Base-by-base conservation (phyloP, 35 echinoderm and acorn worm species). In the Diadema setosum region DNA sequence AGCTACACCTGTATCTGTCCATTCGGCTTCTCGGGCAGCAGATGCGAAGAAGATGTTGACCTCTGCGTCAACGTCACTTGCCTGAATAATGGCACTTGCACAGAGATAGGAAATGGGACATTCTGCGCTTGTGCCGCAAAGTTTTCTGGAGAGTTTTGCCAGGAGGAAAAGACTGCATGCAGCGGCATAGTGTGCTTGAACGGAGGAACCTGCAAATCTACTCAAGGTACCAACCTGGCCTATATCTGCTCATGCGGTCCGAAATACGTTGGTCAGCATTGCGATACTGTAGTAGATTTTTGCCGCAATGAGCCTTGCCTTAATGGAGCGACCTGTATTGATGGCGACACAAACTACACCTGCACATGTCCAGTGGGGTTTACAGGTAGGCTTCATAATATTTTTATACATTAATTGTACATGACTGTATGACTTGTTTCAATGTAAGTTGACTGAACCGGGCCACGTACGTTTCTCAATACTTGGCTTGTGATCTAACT, bases 1-100 rank as follows among this genome's bases (percentile, higher is more conserved):
- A 41, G 39, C 17, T 95, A 85, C 55, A 61, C 67, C 6, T 94
- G 92, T 43, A 65, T 49, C 76, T 94, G 92, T 65, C 30, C 75
- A 46, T 1, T 43, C 9, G 84, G 84, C 18, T 87, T 32, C 65
- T 14, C 37, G 3, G 84, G 84, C 26, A 3, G 15, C 1, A 69
- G 6, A 39, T 85, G 83, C 33, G 83, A 85, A 35, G 21, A n/a
- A 3, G 35, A 85, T 26, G 18, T 85, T 57, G 58, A 85, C 35
- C 39, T 63, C 4, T 85, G 83, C 21, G 58, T 39, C 21, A 45
- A 27, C 69, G 20, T 14, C 8, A 59, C 56, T 17, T 85, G 83
- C 35, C 31, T 32, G 18, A 67, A 85, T 26, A 16, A 30, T 37
- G 83, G 83, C 18, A 85, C 35, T 27, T 85, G 83, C 41, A 41